Percentiles rank a stretch among this genome's conserved stretches.
These are phyloP conservation scores for Brachionus manjavacas DNA, from an alignment of 1,140 invertebrate genomes.

Conservation along the genomic window DNA sequence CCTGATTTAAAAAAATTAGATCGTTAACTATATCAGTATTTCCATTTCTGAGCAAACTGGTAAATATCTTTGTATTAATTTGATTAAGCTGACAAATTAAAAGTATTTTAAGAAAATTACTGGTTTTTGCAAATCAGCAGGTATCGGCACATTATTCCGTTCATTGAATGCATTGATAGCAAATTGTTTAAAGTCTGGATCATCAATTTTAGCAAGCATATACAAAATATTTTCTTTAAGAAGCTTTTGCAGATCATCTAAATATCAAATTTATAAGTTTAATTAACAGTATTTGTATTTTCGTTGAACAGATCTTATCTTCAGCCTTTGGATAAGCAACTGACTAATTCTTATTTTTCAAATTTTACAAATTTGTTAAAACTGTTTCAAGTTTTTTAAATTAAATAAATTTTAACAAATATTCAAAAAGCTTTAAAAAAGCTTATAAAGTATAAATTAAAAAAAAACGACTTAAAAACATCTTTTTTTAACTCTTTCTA, in stretches of 20 bases:
- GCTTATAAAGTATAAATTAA: no score
- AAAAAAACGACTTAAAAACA: no score
- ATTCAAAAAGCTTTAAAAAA: no score
- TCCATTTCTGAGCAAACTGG: background rate
- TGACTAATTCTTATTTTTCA: no score
- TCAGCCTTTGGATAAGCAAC: no score
- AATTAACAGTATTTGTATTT: no score
- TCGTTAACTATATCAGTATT: background rate
- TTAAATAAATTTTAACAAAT: no score
- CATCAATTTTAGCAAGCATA: conserved; percentile 74
- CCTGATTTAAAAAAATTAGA: conserved; percentile 65
- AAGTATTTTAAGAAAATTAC: conserved; percentile 49
- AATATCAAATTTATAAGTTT: background rate
- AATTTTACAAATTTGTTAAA: no score
- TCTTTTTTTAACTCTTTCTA: no score
- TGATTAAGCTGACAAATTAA: background rate
- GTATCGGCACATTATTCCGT: conserved; percentile 66
- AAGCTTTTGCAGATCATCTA: background rate
- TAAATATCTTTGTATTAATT: conserved; percentile 62
- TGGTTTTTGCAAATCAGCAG: conserved; percentile 78
- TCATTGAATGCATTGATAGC: conserved; percentile 62
- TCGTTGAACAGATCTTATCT: no score
- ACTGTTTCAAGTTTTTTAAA: no score
- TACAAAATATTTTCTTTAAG: conserved; percentile 68
- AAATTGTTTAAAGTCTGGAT: conserved; percentile 70